phyloP scores from a whole-genome alignment of 2,888 invertebrate species.

The Odontocerum albicorne region DNA sequence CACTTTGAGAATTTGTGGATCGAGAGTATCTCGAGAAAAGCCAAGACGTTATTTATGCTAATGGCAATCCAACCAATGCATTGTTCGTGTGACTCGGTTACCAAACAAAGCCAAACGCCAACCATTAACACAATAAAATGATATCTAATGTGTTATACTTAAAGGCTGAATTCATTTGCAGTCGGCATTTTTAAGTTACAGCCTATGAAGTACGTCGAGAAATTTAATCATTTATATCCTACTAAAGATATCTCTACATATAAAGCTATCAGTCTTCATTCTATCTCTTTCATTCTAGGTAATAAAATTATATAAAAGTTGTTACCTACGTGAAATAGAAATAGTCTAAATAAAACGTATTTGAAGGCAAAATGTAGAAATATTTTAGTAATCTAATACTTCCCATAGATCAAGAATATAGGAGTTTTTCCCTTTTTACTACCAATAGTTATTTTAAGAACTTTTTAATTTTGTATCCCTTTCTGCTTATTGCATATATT shows the following conservation, averaged over 20 bases:
- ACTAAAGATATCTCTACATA: neutral
- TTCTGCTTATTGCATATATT: no score
- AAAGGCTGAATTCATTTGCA: slow-evolving; percentile 20
- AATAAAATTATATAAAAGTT: no score
- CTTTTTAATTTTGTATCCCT: no score
- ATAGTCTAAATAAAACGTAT: no score
- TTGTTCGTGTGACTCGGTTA: slow-evolving; percentile 26
- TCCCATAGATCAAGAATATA: no score
- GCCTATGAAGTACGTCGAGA: neutral
- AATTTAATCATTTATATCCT: slow-evolving; percentile 30
- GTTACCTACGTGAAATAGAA: no score
- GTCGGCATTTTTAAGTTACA: neutral
- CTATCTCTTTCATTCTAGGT: slow-evolving; percentile 4
- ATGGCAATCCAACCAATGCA: slow-evolving; percentile 35
- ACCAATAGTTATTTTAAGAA: no score
- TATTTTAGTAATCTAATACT: no score
- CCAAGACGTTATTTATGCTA: slow-evolving; percentile 34
- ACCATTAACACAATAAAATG: slow-evolving; percentile 22
- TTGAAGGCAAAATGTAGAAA: no score
- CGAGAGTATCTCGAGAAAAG: slow-evolving; percentile 3
- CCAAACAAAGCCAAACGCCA: slow-evolving; percentile 11
- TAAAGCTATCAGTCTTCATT: slow-evolving; percentile 1
- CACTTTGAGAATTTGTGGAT: slow-evolving; percentile 8
- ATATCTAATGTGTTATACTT: slow-evolving; percentile 9
- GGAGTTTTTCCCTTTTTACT: no score